A percentile compares a stretch with the other conserved stretches of the same genome.
Evolutionary conservation across 53 echinoderm and acorn worm genomes (phyloP).

Genomic region (Zoroaster sp.): DNA sequence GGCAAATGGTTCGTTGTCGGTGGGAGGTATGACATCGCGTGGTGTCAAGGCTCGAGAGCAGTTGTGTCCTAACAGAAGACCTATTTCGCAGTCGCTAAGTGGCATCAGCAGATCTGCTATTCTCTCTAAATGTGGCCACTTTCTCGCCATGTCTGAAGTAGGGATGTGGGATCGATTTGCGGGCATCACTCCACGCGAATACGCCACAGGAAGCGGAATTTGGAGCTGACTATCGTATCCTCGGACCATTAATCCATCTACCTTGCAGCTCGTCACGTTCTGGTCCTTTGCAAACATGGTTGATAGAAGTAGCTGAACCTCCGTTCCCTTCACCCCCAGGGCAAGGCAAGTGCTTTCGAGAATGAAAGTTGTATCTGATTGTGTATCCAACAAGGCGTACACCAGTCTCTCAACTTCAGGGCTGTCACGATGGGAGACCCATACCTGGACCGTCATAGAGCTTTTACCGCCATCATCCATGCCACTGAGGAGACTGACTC

Average conservation of each 20-base stretch:
- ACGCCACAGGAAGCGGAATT: slow-evolving; percentile 14
- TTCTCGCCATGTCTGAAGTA: slow-evolving; percentile 50
- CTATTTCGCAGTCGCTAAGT: slow-evolving; percentile 57
- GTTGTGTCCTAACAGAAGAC: slow-evolving; percentile 55
- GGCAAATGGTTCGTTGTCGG: slow-evolving; percentile 36
- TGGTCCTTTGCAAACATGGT: slow-evolving; percentile 33
- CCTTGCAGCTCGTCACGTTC: background rate
- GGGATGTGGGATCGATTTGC: slow-evolving; percentile 47
- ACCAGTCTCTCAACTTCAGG: slow-evolving; percentile 17
- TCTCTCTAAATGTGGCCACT: slow-evolving; percentile 34
- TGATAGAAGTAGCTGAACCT: slow-evolving; percentile 19
- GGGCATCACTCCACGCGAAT: slow-evolving; percentile 36
- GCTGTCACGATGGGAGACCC: slow-evolving; percentile 17
- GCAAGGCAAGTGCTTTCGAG: background rate
- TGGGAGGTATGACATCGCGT: slow-evolving; percentile 43
- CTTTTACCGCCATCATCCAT: slow-evolving; percentile 11
- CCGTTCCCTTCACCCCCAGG: background rate
- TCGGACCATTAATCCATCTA: slow-evolving; percentile 14
- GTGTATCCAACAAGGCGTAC: slow-evolving; percentile 48
- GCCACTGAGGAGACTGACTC: background rate
- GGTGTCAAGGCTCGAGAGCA: slow-evolving; percentile 52
- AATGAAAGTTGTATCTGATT: slow-evolving; percentile 50
- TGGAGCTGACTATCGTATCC: background rate
- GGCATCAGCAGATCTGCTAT: slow-evolving; percentile 44
- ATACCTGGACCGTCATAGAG: slow-evolving; percentile 39